Evolutionary conservation across 2,888 invertebrate species (phyloP), one percentile per base, ranked within the genome.

Genomic region (Liopterus haemorrhoidalis): DNA sequence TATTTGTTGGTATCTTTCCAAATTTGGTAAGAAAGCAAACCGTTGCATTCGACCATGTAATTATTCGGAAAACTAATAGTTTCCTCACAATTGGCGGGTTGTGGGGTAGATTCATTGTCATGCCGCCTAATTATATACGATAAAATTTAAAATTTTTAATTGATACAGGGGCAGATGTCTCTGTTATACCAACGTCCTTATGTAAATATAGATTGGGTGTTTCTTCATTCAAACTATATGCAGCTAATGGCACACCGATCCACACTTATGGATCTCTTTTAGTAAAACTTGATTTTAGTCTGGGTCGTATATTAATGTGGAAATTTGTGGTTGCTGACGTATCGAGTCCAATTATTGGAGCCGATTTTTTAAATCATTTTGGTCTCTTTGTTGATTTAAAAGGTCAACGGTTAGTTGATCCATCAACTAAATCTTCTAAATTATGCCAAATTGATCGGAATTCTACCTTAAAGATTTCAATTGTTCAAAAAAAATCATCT

Each of bases 311-410:
- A 24, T 24, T 24, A 8, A 6, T 6, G 6, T 58, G 54, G 54
- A 42, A 41, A 4, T 58, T 57, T 39, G 36, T 56, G 1, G 37
- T 59, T 5, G 56, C 54, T 0, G 55, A 56, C 21, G 50, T 57
- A 1, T 28, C 50, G 2, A 41, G 33, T 2, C 52, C 57, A 1
- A 57, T 58, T 16, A 53, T 57, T 16, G 51, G 56, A 3, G 52
- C 45, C 2, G 53, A 56, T 40, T 55, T 59, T 12, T 32, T 57
- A 9, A 20, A 16, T 1, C 48, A 53, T 27, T 55, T 36, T 22
- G 48, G 47, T 4, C 38, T 58, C 0, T 40, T 58, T 0, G 50
- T 53, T 1, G 57, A 58, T 18, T 1, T 54, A 1, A 27, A 27
- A 4, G 36, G 48, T 14, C 28, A 15, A 0, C 35, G 42, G 0